Conservation (phyloP, 2,797 vertebrate species). For the Chaetodon trifasciatus region DNA sequence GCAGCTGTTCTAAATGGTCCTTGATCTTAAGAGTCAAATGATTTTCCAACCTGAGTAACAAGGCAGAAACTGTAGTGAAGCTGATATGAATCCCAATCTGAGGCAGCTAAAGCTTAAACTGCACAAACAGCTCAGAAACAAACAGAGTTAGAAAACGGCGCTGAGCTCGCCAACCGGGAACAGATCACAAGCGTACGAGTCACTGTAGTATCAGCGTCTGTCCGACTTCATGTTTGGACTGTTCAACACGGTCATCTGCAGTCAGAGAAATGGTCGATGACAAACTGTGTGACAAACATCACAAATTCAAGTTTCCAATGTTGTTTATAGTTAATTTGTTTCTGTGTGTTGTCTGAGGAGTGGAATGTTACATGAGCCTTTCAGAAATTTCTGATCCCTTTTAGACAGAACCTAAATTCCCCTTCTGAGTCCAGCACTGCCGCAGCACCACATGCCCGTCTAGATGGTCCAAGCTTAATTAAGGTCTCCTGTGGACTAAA, state of each 20-base stretch:
- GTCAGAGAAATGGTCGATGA: not conserved
- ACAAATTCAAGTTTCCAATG: not conserved
- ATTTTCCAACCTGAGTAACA: not conserved
- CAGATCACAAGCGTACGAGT: not conserved
- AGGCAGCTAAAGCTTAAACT: not conserved
- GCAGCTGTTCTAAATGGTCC: not conserved
- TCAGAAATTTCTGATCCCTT: too few relatives aligned
- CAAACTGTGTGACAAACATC: not conserved
- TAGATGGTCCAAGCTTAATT: not conserved
- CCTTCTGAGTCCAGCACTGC: not conserved
- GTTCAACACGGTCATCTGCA: not conserved
- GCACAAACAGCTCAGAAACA: not conserved
- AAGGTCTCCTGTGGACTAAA: not conserved
- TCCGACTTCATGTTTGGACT: not conserved
- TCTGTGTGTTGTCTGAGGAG: not conserved
- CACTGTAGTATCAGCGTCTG: not conserved
- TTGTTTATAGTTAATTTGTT: not conserved
- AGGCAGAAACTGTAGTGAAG: not conserved
- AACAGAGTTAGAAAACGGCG: not conserved
- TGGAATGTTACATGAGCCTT: not conserved
- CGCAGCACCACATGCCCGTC: not conserved
- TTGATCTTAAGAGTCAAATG: conserved; percentile 11
- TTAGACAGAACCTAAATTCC: too few relatives aligned
- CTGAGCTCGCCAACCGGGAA: not conserved
- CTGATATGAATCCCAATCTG: not conserved